These are phyloP conservation scores for Squalus acanthias DNA, from an alignment of 2,797 vertebrate species.

Conservation along the genomic window DNA sequence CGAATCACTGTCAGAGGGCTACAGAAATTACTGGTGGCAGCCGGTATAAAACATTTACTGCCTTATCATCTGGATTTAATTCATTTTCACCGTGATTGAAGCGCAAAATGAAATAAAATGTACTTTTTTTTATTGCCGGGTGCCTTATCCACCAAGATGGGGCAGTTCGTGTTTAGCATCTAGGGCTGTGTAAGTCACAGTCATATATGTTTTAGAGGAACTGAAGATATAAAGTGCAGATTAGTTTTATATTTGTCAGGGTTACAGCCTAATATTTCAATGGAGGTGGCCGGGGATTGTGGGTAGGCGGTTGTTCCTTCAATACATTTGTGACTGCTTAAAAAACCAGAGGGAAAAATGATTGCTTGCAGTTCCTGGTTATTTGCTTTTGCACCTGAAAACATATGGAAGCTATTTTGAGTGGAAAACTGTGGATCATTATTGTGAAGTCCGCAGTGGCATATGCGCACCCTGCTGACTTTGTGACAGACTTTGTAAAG, in stretches of 20 bases:
- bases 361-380: neutral
- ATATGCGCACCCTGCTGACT: constrained; percentile 48
- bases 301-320: neutral
- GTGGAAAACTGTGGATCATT: constrained; percentile 53
- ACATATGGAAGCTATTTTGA: constrained; percentile 51
- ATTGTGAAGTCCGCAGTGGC: constrained; percentile 54
- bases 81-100: constrained; percentile 48
- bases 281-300: neutral
- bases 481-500: neutral
- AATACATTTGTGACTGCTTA: neutral
- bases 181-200: neutral
- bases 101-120: constrained; percentile 46
- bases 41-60: constrained; percentile 50
- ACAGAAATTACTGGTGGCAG: constrained; percentile 43
- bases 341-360: neutral
- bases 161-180: neutral
- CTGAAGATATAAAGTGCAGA: constrained; percentile 2
- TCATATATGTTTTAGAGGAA: neutral
- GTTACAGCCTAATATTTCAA: neutral
- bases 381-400: constrained; percentile 54
- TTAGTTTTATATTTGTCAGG: constrained; percentile 27
- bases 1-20: constrained; percentile 38
- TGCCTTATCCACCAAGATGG: constrained; percentile 31
- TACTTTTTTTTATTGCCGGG: constrained; percentile 39
- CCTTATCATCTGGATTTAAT: constrained; percentile 49